These are phyloP conservation scores for Rhizomys pruinosus DNA, from an alignment of 2,113 vertebrate species.

Conservation along the genomic window DNA sequence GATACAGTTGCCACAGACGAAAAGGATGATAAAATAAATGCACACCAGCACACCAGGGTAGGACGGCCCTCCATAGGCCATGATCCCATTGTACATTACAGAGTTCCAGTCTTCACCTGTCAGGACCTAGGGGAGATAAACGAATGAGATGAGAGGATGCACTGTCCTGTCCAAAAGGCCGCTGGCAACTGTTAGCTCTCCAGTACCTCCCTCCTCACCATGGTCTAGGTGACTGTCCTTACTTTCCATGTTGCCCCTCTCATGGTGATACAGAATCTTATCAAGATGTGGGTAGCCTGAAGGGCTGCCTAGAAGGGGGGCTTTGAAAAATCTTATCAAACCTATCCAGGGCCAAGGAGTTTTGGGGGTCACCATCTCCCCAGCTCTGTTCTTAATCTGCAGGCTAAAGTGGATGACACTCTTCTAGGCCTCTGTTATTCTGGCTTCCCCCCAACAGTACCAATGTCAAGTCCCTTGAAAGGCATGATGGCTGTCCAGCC, in stretches of 20 bases:
- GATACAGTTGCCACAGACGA: slow-evolving; percentile 98
- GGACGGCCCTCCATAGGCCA: slow-evolving; percentile 94
- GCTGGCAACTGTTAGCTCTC: rapidly evolving
- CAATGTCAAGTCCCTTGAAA: not conserved
- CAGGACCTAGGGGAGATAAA: slow-evolving; percentile 87
- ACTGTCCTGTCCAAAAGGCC: rapidly evolving
- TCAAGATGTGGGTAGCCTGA: not conserved
- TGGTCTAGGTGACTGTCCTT: rapidly evolving
- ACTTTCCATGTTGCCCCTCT: rapidly evolving
- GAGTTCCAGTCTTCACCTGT: slow-evolving; percentile 97
- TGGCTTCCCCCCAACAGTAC: not conserved
- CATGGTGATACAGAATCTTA: too few relatives aligned
- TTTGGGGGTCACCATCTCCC: not conserved
- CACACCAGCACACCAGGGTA: slow-evolving; percentile 94
- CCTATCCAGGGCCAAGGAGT: not conserved
- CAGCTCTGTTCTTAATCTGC: not conserved
- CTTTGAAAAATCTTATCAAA: not conserved
- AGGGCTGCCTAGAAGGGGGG: not conserved
- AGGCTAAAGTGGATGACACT: not conserved
- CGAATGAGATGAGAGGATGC: rapidly evolving
- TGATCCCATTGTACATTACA: slow-evolving; percentile 96
- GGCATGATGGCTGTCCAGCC: not conserved
- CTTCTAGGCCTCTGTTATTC: not conserved
- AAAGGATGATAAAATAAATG: slow-evolving; percentile 97
- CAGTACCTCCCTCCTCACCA: not conserved